Base-by-base conservation (phyloP, 2,113 vertebrate species). In the Cyphomyrus plagiostoma region DNA sequence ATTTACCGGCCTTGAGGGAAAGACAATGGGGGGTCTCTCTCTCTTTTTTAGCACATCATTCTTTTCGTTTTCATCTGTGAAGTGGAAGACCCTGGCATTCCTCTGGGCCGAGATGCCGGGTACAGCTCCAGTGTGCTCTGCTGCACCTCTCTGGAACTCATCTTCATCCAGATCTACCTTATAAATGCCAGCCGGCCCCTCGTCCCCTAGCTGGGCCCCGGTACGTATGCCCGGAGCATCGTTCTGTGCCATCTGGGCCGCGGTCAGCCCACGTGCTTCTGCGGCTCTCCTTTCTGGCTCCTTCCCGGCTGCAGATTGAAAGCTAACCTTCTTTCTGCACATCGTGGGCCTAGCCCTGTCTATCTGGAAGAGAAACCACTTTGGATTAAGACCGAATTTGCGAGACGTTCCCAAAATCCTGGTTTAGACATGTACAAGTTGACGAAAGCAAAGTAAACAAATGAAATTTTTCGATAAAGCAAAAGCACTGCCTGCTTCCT, bases 1-100 rank as follows among this genome's bases (percentile, higher is more conserved):
- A 23, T 39, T 91, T 91, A 91, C 92, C 83, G 52, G 88, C 77
- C 91, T 91, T 3, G 89, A 88, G 0, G 92, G 92, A 82, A 95
- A 93, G 6, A 48, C 87, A 89, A 90, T 90, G 53, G 45, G 50
- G 48, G 0, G 62, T 62, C 88, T 89, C n/a, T 35, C 45, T 86
- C 42, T 92, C 90, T 92, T 90, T 88, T 45, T 74, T 88, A 95
- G 94, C 88, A 93, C 93, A 0, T 88, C 45, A 15, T 95, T 89
- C 11, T 30, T 90, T 0, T 94, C 91, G 13, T 0, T 0, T 6
- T 91, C 50, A n/a, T 53, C 62, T 13, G 19, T 17, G 88, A 96
- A 95, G 88, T 94, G 89, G 89, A 96, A 96, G 85, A 96, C 92
- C 39, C n/a, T 92, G 7, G 86, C 91, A 46, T 42, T 70, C 17